phyloP scores from a whole-genome alignment of 2,888 invertebrate species.

The Tridacna crocea region DNA sequence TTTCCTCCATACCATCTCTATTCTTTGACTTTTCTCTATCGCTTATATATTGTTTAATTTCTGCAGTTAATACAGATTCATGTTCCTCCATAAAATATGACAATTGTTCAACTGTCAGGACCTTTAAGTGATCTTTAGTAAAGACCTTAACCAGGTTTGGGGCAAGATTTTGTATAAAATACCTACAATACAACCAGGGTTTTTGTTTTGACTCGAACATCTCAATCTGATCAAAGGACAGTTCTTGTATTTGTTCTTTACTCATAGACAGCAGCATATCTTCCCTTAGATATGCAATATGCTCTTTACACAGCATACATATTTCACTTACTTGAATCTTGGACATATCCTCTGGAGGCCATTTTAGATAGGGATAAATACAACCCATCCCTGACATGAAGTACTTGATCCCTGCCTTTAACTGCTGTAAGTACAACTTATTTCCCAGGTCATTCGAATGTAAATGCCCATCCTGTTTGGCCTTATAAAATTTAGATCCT shows the following conservation, averaged over 20 bases:
- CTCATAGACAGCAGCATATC: slow-evolving; percentile 19
- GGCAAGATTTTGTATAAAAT: slow-evolving; percentile 30
- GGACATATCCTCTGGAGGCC: slow-evolving; percentile 39
- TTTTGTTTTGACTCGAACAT: slow-evolving; percentile 34
- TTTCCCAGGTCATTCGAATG: slow-evolving; percentile 46
- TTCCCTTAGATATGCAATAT: slow-evolving; percentile 30
- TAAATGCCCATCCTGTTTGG: slow-evolving; percentile 36
- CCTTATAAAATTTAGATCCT: slow-evolving; percentile 24
- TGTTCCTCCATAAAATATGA: slow-evolving; percentile 19
- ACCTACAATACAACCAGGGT: slow-evolving; percentile 5
- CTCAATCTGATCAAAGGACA: slow-evolving; percentile 46
- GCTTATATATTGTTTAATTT: neutral
- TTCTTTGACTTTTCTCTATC: neutral
- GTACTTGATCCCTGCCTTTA: slow-evolving; percentile 46
- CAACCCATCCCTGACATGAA: slow-evolving; percentile 47
- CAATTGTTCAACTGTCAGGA: slow-evolving; percentile 26
- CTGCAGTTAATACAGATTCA: neutral
- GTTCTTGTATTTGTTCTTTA: slow-evolving; percentile 34
- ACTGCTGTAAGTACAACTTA: slow-evolving; percentile 34
- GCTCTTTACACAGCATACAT: slow-evolving; percentile 42
- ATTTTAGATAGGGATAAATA: slow-evolving; percentile 50
- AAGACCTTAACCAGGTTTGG: slow-evolving; percentile 32
- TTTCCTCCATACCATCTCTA: slow-evolving; percentile 4
- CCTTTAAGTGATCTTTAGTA: slow-evolving; percentile 14
- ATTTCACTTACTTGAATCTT: slow-evolving; percentile 27